Conservation (phyloP, 2,888 invertebrate species). For the Ichneumoninae sp. region DNA sequence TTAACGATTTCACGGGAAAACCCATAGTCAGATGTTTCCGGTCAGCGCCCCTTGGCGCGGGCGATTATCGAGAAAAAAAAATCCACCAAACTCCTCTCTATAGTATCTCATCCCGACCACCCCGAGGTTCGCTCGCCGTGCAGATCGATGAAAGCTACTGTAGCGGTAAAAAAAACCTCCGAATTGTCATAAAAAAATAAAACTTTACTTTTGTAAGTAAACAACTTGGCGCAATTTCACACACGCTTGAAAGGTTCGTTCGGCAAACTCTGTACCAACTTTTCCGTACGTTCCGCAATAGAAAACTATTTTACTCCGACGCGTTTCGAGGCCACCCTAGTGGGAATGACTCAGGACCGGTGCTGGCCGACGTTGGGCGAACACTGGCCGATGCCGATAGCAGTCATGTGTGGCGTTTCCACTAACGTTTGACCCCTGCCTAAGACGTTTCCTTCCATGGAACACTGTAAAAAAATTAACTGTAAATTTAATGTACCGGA, state of each 20-base stretch:
- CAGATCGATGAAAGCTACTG: neutral
- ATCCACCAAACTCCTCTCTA: neutral
- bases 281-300: no score
- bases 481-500: no score
- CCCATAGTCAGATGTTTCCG: neutral
- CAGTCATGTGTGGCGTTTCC: neutral
- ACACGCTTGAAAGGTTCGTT: neutral
- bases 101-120: neutral
- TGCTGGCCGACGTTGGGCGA: no score
- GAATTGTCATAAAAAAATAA: neutral
- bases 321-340: no score
- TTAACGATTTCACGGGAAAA: slow-evolving; percentile 8
- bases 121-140: neutral
- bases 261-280: neutral
- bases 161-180: no score
- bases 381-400: neutral
- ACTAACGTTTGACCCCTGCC: no score
- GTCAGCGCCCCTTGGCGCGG: neutral
- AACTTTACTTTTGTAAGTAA: neutral
- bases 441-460: no score
- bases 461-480: no score
- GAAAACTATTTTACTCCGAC: neutral
- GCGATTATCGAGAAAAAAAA: slow-evolving; percentile 16
- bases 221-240: no score
- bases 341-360: no score